Conservation (phyloP, 2,888 invertebrate species). For the Cryptus armator region DNA sequence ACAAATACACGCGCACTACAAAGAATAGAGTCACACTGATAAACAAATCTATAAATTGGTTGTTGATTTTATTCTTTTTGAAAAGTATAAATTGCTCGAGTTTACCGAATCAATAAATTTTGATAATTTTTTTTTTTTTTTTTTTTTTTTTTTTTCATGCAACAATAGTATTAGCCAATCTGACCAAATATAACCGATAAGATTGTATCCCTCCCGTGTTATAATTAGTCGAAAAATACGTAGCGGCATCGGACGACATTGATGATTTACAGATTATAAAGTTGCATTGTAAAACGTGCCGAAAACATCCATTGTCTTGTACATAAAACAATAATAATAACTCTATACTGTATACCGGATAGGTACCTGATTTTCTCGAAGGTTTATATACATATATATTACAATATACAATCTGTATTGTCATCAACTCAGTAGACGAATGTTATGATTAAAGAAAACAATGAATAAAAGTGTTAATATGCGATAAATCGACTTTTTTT, state of each 20-base stretch:
- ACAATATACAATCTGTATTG: conserved; percentile 60
- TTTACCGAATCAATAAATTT: conserved; percentile 48
- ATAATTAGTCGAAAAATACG: not conserved
- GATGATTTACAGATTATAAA: conserved; percentile 48
- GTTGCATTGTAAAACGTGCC: conserved; percentile 49
- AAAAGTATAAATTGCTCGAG: conserved; percentile 43
- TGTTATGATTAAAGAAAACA: conserved; percentile 52
- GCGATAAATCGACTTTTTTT: conserved; percentile 13
- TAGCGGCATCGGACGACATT: conserved; percentile 15
- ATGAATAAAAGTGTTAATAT: conserved; percentile 57
- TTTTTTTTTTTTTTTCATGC: conserved; percentile 19
- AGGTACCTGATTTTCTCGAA: conserved; percentile 68
- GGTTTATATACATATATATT: conserved; percentile 63
- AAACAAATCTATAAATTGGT: conserved; percentile 53
- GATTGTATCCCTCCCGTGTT: conserved; percentile 1
- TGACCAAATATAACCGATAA: conserved; percentile 60
- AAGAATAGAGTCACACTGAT: conserved; percentile 31
- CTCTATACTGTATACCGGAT: conserved; percentile 55
- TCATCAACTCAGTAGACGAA: conserved; percentile 61
- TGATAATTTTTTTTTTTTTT: conserved; percentile 21
- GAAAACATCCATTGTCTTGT: conserved; percentile 60
- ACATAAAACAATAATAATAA: conserved; percentile 49
- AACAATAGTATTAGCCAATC: conserved; percentile 55
- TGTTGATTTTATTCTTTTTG: conserved; percentile 24
- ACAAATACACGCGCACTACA: conserved; percentile 10